Evolutionary conservation across 2,888 invertebrate species (phyloP).

Genomic region (Caenorhabditis zanzibari): DNA sequence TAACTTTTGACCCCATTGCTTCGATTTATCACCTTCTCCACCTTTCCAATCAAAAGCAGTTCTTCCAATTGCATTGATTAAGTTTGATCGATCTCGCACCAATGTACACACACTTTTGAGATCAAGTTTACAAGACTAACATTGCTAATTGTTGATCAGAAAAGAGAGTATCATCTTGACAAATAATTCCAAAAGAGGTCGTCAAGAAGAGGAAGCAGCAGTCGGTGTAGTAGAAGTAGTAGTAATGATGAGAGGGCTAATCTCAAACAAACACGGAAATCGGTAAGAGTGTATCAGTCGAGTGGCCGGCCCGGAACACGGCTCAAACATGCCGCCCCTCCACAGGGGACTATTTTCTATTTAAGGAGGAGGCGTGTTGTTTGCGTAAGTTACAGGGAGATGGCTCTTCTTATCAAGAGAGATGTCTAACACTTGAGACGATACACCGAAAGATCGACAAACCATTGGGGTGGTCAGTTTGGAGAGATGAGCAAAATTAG

Average conservation of each 20-base stretch:
- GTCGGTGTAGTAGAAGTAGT: slow-evolving; percentile 17
- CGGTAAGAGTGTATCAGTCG: slow-evolving; percentile 69
- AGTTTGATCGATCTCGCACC: too few species aligned
- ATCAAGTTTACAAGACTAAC: slow-evolving; percentile 7
- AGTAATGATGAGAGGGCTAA: slow-evolving; percentile 54
- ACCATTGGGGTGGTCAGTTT: slow-evolving; percentile 40
- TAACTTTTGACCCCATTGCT: too few species aligned
- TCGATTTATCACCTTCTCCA: too few species aligned
- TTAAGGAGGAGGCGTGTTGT: slow-evolving; percentile 60
- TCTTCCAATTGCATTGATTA: too few species aligned
- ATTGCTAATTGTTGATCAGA: slow-evolving; percentile 47
- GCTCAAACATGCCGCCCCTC: slow-evolving; percentile 55
- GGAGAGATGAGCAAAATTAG: not conserved
- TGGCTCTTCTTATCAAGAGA: slow-evolving; percentile 45
- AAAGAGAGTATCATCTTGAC: slow-evolving; percentile 56
- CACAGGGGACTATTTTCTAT: slow-evolving; percentile 31
- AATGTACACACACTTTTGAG: too few species aligned
- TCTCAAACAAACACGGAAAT: slow-evolving; percentile 68
- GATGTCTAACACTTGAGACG: slow-evolving; percentile 55
- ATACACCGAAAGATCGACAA: not conserved
- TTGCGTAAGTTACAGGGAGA: slow-evolving; percentile 60
- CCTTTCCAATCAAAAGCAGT: too few species aligned
- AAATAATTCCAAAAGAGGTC: slow-evolving; percentile 32
- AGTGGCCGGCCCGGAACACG: slow-evolving; percentile 54
- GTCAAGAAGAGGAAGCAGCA: slow-evolving; percentile 46